Evolutionary conservation across 1,140 invertebrate species (phyloP).

Genomic region (Drosophila seguyi): DNA sequence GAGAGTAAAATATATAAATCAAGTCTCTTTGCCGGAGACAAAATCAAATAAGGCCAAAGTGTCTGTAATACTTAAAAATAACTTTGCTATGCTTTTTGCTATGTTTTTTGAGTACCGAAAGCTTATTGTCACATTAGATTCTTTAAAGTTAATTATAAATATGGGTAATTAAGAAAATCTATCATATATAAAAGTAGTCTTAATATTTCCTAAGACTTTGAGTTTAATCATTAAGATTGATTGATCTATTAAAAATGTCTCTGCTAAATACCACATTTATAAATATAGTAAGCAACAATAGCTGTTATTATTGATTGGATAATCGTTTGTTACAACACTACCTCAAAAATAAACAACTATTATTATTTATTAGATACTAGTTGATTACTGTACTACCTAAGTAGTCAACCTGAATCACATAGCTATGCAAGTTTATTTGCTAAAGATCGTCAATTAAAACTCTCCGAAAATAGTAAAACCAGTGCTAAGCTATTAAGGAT

Average conservation of each 20-base stretch:
- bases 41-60: slow-evolving; percentile 2
- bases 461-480: slow-evolving; percentile 2
- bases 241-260: neutral
- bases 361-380: neutral
- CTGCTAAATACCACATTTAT: neutral
- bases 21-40: slow-evolving; percentile 1
- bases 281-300: neutral
- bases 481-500: neutral
- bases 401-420: neutral
- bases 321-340: neutral
- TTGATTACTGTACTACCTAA: neutral
- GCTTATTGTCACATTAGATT: too few relatives aligned
- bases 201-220: neutral
- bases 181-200: too few relatives aligned
- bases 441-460: neutral
- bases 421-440: neutral
- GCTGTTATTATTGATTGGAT: neutral
- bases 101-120: neutral
- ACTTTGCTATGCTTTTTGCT: neutral
- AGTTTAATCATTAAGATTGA: too few relatives aligned
- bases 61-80: slow-evolving; percentile 15
- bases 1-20: slow-evolving; percentile 29
- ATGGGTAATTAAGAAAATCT: too few relatives aligned
- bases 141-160: neutral
- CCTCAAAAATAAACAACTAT: neutral